Evolutionary conservation across 2,113 vertebrate genomes (phyloP).

Genomic region (Pleuronectes platessa): DNA sequence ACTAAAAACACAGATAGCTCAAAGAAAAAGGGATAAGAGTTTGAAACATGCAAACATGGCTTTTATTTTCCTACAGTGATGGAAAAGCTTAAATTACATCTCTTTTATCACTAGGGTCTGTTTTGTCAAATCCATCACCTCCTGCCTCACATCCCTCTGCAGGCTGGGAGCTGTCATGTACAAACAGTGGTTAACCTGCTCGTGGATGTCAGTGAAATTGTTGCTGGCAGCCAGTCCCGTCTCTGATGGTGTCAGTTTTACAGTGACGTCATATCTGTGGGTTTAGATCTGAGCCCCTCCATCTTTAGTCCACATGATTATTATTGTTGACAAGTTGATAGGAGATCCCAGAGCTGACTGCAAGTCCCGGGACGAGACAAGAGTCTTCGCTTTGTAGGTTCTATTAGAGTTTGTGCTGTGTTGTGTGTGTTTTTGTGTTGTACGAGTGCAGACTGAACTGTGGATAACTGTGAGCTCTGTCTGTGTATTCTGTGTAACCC

Average conservation of each 20-base stretch:
- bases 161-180: conserved; percentile 31
- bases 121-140: conserved; percentile 54
- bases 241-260: conserved; percentile 50
- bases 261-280: conserved; percentile 50
- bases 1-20: conserved; percentile 24
- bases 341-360: conserved; percentile 35
- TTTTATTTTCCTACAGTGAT: conserved; percentile 45
- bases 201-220: conserved; percentile 42
- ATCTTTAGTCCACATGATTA: conserved; percentile 28
- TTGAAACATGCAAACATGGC: conserved; percentile 56
- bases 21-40: conserved; percentile 36
- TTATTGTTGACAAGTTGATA: conserved; percentile 38
- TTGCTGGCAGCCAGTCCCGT: conserved; percentile 60
- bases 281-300: conserved; percentile 28
- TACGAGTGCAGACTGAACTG: conserved; percentile 5
- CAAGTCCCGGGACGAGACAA: not conserved
- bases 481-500: conserved; percentile 31
- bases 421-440: conserved; percentile 26
- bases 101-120: conserved; percentile 44
- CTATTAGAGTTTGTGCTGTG: not conserved
- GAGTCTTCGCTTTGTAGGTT: not conserved
- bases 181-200: conserved; percentile 62
- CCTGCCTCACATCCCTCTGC: conserved; percentile 4
- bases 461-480: conserved; percentile 1
- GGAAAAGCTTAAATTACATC: conserved; percentile 42